Evolutionary conservation across 2,113 vertebrate species (phyloP).

Genomic region (Gavialis gangeticus): DNA sequence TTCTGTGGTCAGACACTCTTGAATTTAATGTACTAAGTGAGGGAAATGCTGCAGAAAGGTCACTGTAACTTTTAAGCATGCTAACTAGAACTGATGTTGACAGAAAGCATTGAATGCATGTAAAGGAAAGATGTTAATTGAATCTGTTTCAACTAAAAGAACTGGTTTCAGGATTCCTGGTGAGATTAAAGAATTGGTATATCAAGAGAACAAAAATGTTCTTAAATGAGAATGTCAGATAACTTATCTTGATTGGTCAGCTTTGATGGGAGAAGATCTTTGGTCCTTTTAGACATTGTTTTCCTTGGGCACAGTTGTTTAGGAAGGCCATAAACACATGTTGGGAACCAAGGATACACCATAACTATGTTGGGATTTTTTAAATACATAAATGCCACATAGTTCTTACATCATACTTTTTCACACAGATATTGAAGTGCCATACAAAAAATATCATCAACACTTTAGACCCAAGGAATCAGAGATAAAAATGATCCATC

Average conservation of each 20-base stretch:
- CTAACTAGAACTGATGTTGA: not conserved
- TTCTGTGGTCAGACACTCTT: not conserved
- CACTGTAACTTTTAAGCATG: not conserved
- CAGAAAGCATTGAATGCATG: not conserved
- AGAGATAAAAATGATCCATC: no score
- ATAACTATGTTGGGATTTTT: not conserved
- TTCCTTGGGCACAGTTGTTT: not conserved
- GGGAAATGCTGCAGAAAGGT: not conserved
- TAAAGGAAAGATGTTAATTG: not conserved
- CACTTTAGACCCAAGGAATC: no score
- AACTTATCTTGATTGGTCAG: not conserved
- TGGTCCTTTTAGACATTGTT: not conserved
- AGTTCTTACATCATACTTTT: not conserved
- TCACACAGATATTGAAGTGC: no score
- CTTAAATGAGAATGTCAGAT: not conserved
- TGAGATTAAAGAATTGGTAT: not conserved
- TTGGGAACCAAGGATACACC: not conserved
- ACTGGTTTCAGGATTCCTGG: not conserved
- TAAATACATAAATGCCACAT: not conserved
- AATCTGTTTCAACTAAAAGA: not conserved
- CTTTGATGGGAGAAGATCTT: not conserved
- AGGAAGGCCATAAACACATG: not conserved
- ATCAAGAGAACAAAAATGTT: not conserved
- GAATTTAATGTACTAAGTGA: not conserved
- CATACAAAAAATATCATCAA: no score